Evolutionary conservation across 1,140 invertebrate genomes (phyloP).

Genomic region (Araneus ventricosus): DNA sequence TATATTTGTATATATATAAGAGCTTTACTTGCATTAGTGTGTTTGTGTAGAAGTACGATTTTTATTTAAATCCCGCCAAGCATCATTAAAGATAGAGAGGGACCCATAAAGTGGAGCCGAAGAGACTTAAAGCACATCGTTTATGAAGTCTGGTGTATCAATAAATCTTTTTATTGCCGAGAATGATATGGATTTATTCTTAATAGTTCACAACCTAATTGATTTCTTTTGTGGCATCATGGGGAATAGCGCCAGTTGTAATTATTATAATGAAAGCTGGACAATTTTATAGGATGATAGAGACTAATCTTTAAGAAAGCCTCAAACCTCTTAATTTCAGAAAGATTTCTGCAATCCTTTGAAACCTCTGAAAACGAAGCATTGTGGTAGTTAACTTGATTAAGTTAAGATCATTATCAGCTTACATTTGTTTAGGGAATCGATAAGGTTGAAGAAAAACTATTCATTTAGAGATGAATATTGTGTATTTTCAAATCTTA

Average conservation of each 20-base stretch:
- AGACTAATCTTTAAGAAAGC: too few species aligned
- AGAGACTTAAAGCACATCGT: neutral
- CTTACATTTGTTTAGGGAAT: too few species aligned
- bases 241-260: neutral
- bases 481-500: too few species aligned
- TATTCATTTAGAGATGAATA: too few species aligned
- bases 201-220: neutral
- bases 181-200: neutral
- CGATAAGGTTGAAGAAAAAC: too few species aligned
- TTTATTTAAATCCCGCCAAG: neutral
- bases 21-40: neutral
- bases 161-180: neutral
- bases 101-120: neutral
- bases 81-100: neutral
- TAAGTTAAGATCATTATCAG: too few species aligned
- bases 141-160: neutral
- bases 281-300: too few species aligned
- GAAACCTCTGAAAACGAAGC: too few species aligned
- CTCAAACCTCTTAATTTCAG: too few species aligned
- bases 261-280: neutral
- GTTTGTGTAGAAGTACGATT: neutral
- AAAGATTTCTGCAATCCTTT: too few species aligned
- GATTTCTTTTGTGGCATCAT: neutral
- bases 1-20: too few species aligned
- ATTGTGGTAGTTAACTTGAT: too few species aligned